Evolutionary conservation across 2,113 vertebrate genomes (phyloP), one percentile per base, ranked within the genome.

Genomic region (Prunella himalayana): DNA sequence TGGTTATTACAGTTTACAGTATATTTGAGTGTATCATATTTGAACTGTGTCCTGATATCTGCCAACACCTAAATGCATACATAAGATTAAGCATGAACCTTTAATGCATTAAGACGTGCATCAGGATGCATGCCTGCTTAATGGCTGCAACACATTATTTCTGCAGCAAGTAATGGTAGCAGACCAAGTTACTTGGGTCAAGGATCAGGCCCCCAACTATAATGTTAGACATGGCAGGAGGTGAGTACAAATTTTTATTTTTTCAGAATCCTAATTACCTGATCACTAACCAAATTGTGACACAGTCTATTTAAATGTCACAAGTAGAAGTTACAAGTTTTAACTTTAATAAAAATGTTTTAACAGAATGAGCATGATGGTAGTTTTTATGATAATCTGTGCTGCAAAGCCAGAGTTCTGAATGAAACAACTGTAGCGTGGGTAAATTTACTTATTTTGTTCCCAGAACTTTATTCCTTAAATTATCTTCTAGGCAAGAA

Each of bases 181-280:
- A 73, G 13, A 65, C 45, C 18, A 37, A 53, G 33, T 15, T 69
- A 39, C 71, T 33, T 23, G 45, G 24, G 28, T 13, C 49, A 41
- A 68, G 30, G 47, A 84, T 82, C 57, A 71, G 60, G 59, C 42
- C 6, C 21, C 39, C 53, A 65, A 2, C 7, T 8, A 16, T 12
- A 51, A 1, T 1, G 1, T 14, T 16, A 37, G 28, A 33, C 1
- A 4, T 5, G 28, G n/a, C 44, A 76, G 53, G 35, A 82, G 44
- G 31, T 3, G 8, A 63, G 13, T 30, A 66, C 10, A 49, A 59
- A 39, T 21, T 23, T 70, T 30, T 30, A 13, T 1, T 13, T 71
- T 76, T 73, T 13, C 27, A 81, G 33, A 81, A 77, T 45, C 47
- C n/a, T 35, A 39, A 51, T 31, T 71, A 60, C 13, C 22, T 81